A percentile compares a stretch with the other conserved stretches of the same genome.
These are phyloP conservation scores for Anableps anableps DNA, from an alignment of 2,797 vertebrate species.

Conservation along the genomic window DNA sequence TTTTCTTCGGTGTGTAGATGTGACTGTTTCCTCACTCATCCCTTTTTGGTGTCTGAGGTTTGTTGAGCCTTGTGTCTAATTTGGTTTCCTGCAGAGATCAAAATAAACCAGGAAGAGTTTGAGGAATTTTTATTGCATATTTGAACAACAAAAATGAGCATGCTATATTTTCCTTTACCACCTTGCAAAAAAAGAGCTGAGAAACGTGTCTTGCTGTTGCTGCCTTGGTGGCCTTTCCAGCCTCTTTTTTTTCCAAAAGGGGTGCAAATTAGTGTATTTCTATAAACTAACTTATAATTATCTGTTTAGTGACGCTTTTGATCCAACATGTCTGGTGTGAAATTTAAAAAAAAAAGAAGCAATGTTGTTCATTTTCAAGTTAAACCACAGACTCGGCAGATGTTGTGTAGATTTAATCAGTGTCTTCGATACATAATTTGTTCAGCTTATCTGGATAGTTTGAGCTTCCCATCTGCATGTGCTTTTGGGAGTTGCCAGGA, in stretches of 20 bases:
- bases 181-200: conserved; percentile 64
- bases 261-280: conserved; percentile 15
- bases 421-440: background rate
- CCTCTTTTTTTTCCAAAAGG: conserved; percentile 6
- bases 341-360: background rate
- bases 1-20: conserved; percentile 18
- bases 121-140: conserved; percentile 68
- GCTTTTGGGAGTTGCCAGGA: background rate
- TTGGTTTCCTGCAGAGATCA: conserved; percentile 64
- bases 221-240: conserved; percentile 27
- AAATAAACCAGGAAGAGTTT: conserved; percentile 73
- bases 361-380: background rate
- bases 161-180: conserved; percentile 48
- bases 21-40: conserved; percentile 56
- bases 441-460: background rate
- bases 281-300: background rate
- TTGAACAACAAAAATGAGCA: conserved; percentile 58
- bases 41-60: conserved; percentile 60
- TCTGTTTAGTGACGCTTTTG: background rate
- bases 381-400: background rate
- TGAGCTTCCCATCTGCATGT: background rate
- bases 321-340: background rate
- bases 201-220: conserved; percentile 27
- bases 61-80: conserved; percentile 64
- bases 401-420: background rate